These are phyloP conservation scores for Typhlomys cinereus DNA, from an alignment of 2,113 vertebrate genomes.

Conservation along the genomic window DNA sequence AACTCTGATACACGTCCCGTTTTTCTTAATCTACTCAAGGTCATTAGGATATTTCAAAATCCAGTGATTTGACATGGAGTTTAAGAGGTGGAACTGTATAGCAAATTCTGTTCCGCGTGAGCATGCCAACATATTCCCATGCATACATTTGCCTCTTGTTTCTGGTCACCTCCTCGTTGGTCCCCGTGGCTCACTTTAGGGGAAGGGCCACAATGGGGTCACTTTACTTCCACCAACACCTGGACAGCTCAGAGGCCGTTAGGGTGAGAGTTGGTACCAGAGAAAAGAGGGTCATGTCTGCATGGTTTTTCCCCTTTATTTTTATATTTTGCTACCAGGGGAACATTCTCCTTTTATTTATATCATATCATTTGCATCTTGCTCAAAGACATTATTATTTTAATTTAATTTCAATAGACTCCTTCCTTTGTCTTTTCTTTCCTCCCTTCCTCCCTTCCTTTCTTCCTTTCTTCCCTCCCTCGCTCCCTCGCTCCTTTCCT, in stretches of 20 bases:
- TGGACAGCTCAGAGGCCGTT: background rate
- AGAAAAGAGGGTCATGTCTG: background rate
- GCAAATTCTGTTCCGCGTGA: background rate
- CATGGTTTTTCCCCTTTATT: background rate
- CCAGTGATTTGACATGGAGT: background rate
- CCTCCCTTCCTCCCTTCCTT: too few species aligned
- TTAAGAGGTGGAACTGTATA: background rate
- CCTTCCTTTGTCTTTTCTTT: too few species aligned
- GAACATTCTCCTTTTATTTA: background rate
- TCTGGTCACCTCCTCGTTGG: background rate
- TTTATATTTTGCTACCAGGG: background rate
- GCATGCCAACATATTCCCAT: background rate
- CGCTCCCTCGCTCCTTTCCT: too few species aligned
- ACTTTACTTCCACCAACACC: background rate
- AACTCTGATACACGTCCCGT: background rate
- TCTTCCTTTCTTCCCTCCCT: too few species aligned
- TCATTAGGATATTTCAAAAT: background rate
- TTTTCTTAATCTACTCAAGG: background rate
- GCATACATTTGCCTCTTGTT: background rate
- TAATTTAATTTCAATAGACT: background rate
- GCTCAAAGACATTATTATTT: background rate
- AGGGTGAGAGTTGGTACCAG: background rate
- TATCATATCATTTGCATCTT: background rate
- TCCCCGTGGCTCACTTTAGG: background rate
- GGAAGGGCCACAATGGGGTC: too few species aligned